Percentiles rank a stretch among this genome's conserved stretches.
Conservation (phyloP, 2,113 vertebrate species). For the Pao palembangensis region DNA sequence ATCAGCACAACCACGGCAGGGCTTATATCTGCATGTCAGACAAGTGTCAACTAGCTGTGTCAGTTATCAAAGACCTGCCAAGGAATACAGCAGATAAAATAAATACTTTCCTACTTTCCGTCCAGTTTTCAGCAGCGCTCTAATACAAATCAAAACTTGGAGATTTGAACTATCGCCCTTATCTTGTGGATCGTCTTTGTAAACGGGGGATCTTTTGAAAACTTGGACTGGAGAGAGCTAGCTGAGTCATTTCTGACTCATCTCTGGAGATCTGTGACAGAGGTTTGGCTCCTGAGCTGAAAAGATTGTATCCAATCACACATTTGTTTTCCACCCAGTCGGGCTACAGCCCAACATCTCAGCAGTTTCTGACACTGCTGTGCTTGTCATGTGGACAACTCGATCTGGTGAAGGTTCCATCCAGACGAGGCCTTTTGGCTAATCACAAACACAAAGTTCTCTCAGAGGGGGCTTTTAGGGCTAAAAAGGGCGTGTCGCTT, state of each 20-base stretch:
- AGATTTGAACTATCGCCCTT: conserved; percentile 4
- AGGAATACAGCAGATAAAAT: background rate
- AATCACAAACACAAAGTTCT: conserved; percentile 7
- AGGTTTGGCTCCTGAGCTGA: background rate
- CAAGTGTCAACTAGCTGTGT: conserved; percentile 15
- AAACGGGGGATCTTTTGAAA: background rate
- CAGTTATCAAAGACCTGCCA: background rate
- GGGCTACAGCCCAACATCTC: too few species aligned
- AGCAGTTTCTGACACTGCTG: too few species aligned
- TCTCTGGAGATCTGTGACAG: conserved; percentile 7
- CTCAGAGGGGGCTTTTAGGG: background rate
- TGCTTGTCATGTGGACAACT: background rate
- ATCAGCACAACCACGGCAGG: conserved; percentile 44
- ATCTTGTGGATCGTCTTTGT: background rate
- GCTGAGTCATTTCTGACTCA: conserved; percentile 8
- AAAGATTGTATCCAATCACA: background rate
- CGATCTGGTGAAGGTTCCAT: background rate
- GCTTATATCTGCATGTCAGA: conserved; percentile 28
- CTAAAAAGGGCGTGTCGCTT: conserved; percentile 7
- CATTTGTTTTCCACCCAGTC: too few species aligned
- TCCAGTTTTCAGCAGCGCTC: background rate
- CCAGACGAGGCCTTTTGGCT: conserved; percentile 4
- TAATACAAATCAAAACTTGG: too few species aligned
- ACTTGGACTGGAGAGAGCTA: background rate
- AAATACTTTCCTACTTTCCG: background rate